Evolutionary conservation across 1,140 invertebrate genomes (phyloP), one percentile per base, ranked within the genome.

Genomic region (Drosophila ananassae): DNA sequence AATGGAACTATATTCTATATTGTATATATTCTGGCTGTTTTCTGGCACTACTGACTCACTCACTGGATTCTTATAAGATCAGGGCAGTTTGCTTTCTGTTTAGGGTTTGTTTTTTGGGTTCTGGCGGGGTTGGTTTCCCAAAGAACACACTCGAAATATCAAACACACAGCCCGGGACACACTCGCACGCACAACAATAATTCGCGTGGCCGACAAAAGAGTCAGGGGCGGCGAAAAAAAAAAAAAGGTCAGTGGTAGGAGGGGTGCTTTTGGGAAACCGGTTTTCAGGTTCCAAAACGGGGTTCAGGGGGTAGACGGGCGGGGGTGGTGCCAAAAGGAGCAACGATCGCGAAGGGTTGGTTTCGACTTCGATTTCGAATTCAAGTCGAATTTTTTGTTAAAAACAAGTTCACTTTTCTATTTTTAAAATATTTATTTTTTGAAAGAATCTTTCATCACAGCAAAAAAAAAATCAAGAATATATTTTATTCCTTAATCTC

Each of bases 31-130:
- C n/a, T 8, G 41, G 22, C 10, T 9, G 41, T 32, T 44, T 44
- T 44, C 7, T n/a, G n/a, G 41, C 41, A 17, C 13, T 17, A 44
- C 41, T 44, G 41, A 44, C 41, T 44, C 28, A 48, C 28, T 48
- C 41, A 48, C 41, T 37, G 24, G 61, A 69, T 56, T 71, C 67
- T 71, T 48, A 71, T 71, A 71, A 71, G 67, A 71, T 71, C 67
- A 48, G 66, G 62, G 66, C n/a, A n/a, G 62, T 68, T 44, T 7
- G 22, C 10, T 25, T 57, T 5, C 13, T 10, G 59, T 22, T 44
- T 44, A 44, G 41, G 41, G 41, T 44, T 44, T 44, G 25, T 41
- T 41, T 53, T 17, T 22, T 13, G 32, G 63, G 41, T 30, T 69
- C 56, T 37, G 34, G 2, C 25, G 64, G 67, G 67, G 67, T 71